These are phyloP conservation scores for Bellardia pandia DNA, from an alignment of 2,888 invertebrate genomes.

Conservation along the genomic window DNA sequence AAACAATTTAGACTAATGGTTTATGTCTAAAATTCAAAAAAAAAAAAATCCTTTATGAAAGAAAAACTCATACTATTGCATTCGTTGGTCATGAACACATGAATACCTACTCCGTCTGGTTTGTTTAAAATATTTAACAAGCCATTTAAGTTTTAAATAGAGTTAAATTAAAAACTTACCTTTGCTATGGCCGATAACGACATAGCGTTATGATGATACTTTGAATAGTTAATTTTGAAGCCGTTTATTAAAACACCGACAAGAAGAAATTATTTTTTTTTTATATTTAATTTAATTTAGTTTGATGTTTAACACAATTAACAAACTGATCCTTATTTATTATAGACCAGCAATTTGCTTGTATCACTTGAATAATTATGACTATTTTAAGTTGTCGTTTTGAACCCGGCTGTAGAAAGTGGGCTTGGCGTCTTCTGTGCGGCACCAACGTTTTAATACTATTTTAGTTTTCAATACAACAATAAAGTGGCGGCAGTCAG, in stretches of 20 bases:
- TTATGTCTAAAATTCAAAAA: slow-evolving; percentile 49
- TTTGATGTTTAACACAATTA: not conserved
- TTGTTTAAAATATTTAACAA: not conserved
- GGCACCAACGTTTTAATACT: slow-evolving; percentile 53
- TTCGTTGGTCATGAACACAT: slow-evolving; percentile 55
- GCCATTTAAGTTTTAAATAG: too few species aligned
- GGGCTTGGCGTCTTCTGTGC: slow-evolving; percentile 66
- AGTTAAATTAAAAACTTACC: slow-evolving; percentile 84
- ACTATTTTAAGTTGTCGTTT: slow-evolving; percentile 37
- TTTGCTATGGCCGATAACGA: slow-evolving; percentile 87
- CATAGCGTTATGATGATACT: slow-evolving; percentile 88
- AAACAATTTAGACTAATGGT: slow-evolving; percentile 10
- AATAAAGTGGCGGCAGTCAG: slow-evolving; percentile 11
- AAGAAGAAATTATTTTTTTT: not conserved
- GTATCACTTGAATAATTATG: slow-evolving; percentile 5
- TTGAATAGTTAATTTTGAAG: slow-evolving; percentile 88
- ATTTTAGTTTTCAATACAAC: slow-evolving; percentile 51
- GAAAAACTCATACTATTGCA: slow-evolving; percentile 56
- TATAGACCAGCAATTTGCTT: not conserved
- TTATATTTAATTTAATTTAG: not conserved
- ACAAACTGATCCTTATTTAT: not conserved
- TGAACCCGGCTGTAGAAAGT: slow-evolving; percentile 7
- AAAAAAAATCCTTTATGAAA: slow-evolving; percentile 26
- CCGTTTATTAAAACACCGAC: slow-evolving; percentile 77
- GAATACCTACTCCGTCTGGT: slow-evolving; percentile 37